phyloP scores from a whole-genome alignment of 2,888 invertebrate species.

The Laspeyria flexula region DNA sequence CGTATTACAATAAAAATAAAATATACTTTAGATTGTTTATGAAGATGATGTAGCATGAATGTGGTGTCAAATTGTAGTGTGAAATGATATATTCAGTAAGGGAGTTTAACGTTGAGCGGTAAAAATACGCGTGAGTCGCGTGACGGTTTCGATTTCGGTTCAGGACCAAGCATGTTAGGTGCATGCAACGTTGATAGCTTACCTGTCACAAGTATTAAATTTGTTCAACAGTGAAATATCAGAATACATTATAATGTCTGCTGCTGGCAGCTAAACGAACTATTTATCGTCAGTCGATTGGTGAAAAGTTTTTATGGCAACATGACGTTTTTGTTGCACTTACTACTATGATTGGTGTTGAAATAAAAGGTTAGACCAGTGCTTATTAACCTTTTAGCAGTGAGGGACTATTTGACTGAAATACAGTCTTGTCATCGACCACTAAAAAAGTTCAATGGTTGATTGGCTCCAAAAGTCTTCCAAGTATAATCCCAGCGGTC shows the following conservation, averaged over 20 bases:
- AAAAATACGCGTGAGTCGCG: conserved; percentile 65
- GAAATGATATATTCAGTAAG: conserved; percentile 75
- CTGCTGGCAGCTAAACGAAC: conserved; percentile 9
- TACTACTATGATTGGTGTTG: no score
- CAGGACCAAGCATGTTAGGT: conserved; percentile 57
- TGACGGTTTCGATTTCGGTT: conserved; percentile 66
- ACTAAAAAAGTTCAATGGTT: no score
- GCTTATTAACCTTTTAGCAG: no score
- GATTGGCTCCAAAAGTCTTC: no score
- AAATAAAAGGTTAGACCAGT: no score
- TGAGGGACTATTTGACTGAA: no score
- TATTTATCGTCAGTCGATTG: conserved; percentile 2
- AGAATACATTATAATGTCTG: conserved; percentile 28
- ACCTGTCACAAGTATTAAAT: conserved; percentile 70
- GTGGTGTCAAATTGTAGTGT: conserved; percentile 78
- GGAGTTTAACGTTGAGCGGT: conserved; percentile 54
- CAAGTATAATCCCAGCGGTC: no score
- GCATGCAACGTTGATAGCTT: conserved; percentile 67
- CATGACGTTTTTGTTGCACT: background rate
- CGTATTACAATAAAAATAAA: conserved; percentile 43
- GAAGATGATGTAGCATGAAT: conserved; percentile 50
- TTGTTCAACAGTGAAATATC: conserved; percentile 59
- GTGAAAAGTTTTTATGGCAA: background rate
- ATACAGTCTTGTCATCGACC: no score
- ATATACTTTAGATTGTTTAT: conserved; percentile 50